Evolutionary conservation across 2,888 invertebrate genomes (phyloP).

Genomic region (Leptogaster cylindrica): DNA sequence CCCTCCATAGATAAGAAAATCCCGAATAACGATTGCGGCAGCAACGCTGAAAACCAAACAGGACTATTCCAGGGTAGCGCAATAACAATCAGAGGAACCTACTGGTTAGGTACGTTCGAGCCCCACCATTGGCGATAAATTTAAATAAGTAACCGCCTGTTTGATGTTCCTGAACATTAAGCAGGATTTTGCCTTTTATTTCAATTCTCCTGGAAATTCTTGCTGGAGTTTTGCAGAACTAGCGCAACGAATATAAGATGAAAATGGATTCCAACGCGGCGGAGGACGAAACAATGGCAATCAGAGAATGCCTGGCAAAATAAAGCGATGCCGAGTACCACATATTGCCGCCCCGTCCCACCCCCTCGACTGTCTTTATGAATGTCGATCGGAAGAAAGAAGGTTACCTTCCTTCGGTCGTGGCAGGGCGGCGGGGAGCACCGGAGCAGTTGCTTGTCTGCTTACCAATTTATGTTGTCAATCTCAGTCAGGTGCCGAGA

Average conservation of each 20-base stretch:
- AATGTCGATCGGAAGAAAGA: neutral
- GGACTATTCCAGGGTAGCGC: constrained; percentile 17
- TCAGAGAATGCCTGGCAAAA: constrained; percentile 14
- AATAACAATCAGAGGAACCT: constrained; percentile 21
- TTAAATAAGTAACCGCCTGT: constrained; percentile 48
- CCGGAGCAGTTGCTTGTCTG: neutral
- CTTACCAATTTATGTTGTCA: constrained; percentile 31
- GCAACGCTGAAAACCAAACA: constrained; percentile 33
- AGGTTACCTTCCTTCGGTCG: neutral
- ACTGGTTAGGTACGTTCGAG: constrained; percentile 17
- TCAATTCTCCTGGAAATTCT: constrained; percentile 44
- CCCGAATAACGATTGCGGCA: constrained; percentile 41
- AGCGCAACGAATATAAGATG: constrained; percentile 9
- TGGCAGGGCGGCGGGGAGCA: neutral
- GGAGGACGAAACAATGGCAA: constrained; percentile 20
- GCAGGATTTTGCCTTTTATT: constrained; percentile 45
- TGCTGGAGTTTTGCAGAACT: constrained; percentile 8
- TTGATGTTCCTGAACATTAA: constrained; percentile 46
- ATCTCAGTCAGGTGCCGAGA: constrained; percentile 33
- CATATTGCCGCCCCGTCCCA: neutral
- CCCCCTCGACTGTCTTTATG: neutral
- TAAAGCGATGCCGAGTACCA: constrained; percentile 28
- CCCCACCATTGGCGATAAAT: constrained; percentile 43
- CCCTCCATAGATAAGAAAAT: constrained; percentile 44
- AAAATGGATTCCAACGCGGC: neutral